These are phyloP conservation scores for Coptotermes formosanus DNA, from an alignment of 1,140 invertebrate species.

Conservation along the genomic window DNA sequence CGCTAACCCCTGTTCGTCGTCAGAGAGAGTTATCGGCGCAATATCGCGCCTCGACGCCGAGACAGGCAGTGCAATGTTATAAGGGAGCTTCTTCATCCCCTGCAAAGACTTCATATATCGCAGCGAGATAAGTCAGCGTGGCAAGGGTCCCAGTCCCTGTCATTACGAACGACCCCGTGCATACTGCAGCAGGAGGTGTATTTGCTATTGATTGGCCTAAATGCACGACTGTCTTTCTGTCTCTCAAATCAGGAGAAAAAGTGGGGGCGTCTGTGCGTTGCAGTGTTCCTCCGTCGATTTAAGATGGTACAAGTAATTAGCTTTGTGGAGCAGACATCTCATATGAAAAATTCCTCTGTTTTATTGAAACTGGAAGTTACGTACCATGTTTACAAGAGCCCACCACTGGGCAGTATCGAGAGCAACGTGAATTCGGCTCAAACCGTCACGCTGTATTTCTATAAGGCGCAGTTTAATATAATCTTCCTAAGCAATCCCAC, in stretches of 20 bases:
- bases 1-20: background rate
- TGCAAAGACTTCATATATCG: background rate
- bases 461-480: too few relatives aligned
- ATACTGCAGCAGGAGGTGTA: background rate
- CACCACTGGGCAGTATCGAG: too few relatives aligned
- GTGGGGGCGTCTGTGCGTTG: too few relatives aligned
- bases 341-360: too few relatives aligned
- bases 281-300: background rate
- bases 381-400: too few relatives aligned
- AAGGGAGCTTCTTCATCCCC: slow-evolving; percentile 1
- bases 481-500: too few relatives aligned
- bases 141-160: background rate
- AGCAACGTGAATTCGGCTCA: too few relatives aligned
- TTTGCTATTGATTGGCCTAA: background rate
- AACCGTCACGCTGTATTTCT: too few relatives aligned
- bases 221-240: background rate
- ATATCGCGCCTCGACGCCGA: background rate
- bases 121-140: slow-evolving; percentile 3
- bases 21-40: slow-evolving; percentile 3
- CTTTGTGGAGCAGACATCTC: too few relatives aligned
- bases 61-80: background rate
- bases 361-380: too few relatives aligned
- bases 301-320: background rate
- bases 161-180: background rate
- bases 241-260: too few relatives aligned